Conservation (phyloP, 1,140 invertebrate species). For the Halesus radiatus region DNA sequence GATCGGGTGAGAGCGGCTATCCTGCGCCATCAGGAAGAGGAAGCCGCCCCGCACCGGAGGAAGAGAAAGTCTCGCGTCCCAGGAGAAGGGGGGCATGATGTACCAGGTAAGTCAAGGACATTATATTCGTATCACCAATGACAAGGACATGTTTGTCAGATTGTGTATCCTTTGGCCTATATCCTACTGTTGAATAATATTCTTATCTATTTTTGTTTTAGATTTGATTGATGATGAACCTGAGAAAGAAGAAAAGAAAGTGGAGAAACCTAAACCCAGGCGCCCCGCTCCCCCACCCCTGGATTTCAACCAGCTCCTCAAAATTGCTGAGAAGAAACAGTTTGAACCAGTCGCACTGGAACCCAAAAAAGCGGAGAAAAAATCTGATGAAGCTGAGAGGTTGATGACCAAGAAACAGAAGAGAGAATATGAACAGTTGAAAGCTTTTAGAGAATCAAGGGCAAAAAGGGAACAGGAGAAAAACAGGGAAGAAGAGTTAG, state of each 20-base stretch:
- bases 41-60: conserved; percentile 76
- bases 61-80: conserved; percentile 70
- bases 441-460: conserved; percentile 60
- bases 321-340: conserved; percentile 87
- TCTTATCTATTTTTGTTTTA: conserved; percentile 1
- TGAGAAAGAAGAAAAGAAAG: conserved; percentile 65
- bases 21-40: conserved; percentile 80
- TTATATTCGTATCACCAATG: too few relatives aligned
- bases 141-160: too few relatives aligned
- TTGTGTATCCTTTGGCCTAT: too few relatives aligned
- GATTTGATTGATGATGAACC: conserved; percentile 59
- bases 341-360: conserved; percentile 80
- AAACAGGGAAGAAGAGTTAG: neutral
- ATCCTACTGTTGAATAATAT: too few relatives aligned
- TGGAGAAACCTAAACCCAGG: conserved; percentile 73
- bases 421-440: conserved; percentile 77
- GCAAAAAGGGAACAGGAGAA: conserved; percentile 47
- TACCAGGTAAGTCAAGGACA: neutral
- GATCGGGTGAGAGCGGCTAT: conserved; percentile 83
- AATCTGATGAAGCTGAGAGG: conserved; percentile 75
- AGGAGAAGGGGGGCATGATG: neutral
- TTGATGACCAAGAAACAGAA: conserved; percentile 86
- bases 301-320: conserved; percentile 81
- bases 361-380: conserved; percentile 72
- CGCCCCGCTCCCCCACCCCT: conserved; percentile 77